Evolutionary conservation across 2,113 vertebrate species (phyloP).

Genomic region (Phylloscopus trochiloides): DNA sequence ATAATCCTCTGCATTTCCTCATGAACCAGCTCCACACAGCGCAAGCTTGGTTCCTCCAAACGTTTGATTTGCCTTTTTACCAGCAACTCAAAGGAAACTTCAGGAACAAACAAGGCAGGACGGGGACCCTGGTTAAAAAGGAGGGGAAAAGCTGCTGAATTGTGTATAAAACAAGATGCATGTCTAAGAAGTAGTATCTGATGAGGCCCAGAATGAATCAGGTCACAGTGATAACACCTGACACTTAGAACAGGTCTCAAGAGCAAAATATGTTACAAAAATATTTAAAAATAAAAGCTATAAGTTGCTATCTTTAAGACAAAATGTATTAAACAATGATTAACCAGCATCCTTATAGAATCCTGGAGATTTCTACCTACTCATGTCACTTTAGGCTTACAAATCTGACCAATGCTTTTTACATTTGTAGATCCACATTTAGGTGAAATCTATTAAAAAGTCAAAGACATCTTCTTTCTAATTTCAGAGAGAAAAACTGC

Average conservation of each 20-base stretch:
- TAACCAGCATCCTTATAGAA: not conserved
- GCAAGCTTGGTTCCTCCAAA: slow-evolving; percentile 94
- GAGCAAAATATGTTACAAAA: not conserved
- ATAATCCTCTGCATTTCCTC: slow-evolving; percentile 99
- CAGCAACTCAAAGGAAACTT: slow-evolving; percentile 94
- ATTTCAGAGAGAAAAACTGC: not conserved
- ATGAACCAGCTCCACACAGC: slow-evolving; percentile 96
- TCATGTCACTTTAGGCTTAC: not conserved
- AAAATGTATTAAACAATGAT: not conserved
- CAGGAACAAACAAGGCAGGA: slow-evolving; percentile 95
- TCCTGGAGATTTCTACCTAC: not conserved
- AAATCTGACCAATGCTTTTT: not conserved
- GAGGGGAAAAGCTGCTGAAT: not conserved
- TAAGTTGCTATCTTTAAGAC: not conserved
- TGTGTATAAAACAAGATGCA: not conserved
- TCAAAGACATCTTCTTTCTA: not conserved
- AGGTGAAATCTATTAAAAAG: not conserved
- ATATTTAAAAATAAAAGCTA: not conserved
- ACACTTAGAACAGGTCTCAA: not conserved
- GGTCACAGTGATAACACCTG: not conserved
- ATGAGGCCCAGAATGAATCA: not conserved
- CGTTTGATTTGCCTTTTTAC: slow-evolving; percentile 97
- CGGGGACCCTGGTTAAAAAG: slow-evolving; percentile 84
- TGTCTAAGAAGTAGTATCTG: not conserved
- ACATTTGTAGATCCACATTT: not conserved